These are phyloP conservation scores for Podargus strigoides DNA, from an alignment of 2,797 vertebrate genomes.

Conservation along the genomic window DNA sequence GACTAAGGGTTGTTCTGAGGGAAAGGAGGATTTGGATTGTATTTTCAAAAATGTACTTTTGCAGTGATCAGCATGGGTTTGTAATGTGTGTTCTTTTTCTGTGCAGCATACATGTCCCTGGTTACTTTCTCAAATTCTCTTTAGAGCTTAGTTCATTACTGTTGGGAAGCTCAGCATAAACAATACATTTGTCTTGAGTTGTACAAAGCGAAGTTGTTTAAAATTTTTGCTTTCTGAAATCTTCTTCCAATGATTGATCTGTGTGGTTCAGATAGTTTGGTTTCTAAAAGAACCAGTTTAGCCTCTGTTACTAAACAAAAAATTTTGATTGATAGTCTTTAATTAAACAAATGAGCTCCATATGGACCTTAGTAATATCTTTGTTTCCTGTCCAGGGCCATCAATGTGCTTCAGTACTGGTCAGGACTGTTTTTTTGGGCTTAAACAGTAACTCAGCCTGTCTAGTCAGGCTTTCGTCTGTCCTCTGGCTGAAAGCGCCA, in stretches of 20 bases:
- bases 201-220: background rate
- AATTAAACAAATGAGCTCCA: background rate
- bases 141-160: background rate
- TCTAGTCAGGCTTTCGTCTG: background rate
- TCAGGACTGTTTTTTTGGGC: background rate
- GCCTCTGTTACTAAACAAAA: background rate
- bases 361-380: background rate
- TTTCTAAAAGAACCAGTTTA: background rate
- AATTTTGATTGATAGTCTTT: background rate
- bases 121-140: background rate
- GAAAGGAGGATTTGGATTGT: background rate
- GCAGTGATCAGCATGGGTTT: background rate
- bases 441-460: background rate
- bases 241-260: background rate
- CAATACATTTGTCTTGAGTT: background rate
- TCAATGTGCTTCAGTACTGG: background rate
- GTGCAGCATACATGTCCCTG: background rate
- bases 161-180: background rate
- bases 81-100: background rate
- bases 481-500: background rate
- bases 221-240: background rate
- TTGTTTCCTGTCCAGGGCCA: background rate
- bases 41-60: background rate
- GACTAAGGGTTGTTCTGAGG: background rate
- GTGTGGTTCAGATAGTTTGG: background rate